Conservation (phyloP, 2,888 invertebrate species). For the Liodrosophila aerea region DNA sequence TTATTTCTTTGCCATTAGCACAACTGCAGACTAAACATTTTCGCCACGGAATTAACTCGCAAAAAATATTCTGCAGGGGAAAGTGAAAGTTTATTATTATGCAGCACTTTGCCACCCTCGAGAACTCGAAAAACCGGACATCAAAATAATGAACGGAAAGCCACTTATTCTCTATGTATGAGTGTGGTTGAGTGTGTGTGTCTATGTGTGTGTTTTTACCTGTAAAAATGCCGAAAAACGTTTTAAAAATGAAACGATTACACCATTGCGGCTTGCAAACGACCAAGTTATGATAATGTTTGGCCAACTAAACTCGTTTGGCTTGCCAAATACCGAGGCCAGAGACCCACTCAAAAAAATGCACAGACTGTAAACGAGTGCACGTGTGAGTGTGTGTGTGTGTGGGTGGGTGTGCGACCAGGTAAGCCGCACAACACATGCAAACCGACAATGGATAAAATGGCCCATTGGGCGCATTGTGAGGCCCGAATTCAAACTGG, state of each 20-base stretch:
- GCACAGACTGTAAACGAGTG: conserved; percentile 10
- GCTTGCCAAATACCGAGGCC: conserved; percentile 65
- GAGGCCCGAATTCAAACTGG: conserved; percentile 25
- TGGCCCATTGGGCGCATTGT: conserved; percentile 62
- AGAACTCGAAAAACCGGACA: conserved; percentile 49
- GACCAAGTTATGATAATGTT: conserved; percentile 79
- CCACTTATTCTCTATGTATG: conserved; percentile 35
- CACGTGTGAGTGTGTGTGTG: conserved; percentile 6
- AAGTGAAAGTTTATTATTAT: conserved; percentile 71
- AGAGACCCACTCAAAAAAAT: conserved; percentile 22
- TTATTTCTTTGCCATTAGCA: conserved; percentile 24
- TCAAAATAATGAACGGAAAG: conserved; percentile 72
- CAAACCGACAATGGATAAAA: conserved; percentile 50
- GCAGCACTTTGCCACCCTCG: conserved; percentile 45
- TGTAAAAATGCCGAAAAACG: conserved; percentile 69
- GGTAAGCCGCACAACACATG: conserved; percentile 60
- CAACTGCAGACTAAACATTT: conserved; percentile 28
- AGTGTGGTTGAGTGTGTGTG: conserved; percentile 6
- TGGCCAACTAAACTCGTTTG: conserved; percentile 78
- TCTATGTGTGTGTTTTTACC: conserved; percentile 23
- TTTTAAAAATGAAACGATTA: conserved; percentile 76
- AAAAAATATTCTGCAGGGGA: conserved; percentile 19
- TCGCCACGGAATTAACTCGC: conserved; percentile 21
- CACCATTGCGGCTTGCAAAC: conserved; percentile 77
- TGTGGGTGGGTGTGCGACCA: conserved; percentile 29